Evolutionary conservation across 2,888 invertebrate genomes (phyloP).

Genomic region (Drosophila fulvimacula): DNA sequence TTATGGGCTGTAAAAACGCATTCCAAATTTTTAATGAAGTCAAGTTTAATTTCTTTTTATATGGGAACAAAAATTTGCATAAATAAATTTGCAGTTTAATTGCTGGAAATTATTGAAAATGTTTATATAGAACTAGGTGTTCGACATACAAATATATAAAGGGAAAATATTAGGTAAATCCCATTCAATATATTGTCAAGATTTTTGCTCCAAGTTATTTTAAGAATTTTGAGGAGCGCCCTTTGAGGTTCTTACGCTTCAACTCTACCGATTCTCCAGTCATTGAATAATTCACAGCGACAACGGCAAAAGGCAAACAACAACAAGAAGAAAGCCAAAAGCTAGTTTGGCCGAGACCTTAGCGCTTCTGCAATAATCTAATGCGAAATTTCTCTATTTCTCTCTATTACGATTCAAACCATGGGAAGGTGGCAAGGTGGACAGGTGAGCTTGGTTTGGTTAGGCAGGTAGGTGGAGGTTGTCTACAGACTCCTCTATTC

Average conservation of each 20-base stretch:
- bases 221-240: conserved; percentile 12
- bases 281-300: conserved; percentile 48
- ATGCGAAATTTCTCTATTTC: conserved; percentile 79
- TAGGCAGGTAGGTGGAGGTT: conserved; percentile 27
- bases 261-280: conserved; percentile 57
- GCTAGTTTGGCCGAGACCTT: conserved; percentile 41
- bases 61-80: background rate
- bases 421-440: conserved; percentile 7
- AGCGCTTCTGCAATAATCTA: conserved; percentile 69
- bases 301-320: conserved; percentile 14
- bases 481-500: conserved; percentile 31
- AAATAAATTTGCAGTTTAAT: background rate
- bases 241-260: conserved; percentile 68
- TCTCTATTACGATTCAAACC: conserved; percentile 61
- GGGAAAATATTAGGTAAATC: background rate
- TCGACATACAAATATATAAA: too few species aligned
- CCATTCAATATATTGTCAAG: background rate
- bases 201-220: conserved; percentile 31
- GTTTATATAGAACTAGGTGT: background rate
- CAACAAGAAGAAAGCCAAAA: conserved; percentile 26
- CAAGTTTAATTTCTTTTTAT: background rate
- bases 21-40: conserved; percentile 8
- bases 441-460: background rate
- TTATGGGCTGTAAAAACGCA: conserved; percentile 26
- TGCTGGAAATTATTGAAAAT: background rate